Conservation (phyloP, 1,140 invertebrate species). For the Drosophila kanapiae region DNA sequence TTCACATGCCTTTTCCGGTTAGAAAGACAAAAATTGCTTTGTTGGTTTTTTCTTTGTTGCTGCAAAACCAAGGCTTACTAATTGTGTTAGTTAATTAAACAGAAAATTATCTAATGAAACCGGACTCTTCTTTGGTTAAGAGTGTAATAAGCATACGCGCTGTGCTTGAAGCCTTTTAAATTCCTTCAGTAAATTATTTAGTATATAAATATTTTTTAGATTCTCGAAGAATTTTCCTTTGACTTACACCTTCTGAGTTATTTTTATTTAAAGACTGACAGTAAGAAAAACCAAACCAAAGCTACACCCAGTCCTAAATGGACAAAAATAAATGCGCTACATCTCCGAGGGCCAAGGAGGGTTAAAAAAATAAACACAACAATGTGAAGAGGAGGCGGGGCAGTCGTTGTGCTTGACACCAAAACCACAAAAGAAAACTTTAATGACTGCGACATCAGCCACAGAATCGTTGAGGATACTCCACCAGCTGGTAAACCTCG, state of each 20-base stretch:
- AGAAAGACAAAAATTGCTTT: not conserved
- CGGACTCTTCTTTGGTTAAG: not conserved
- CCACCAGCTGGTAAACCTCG: constrained; percentile 30
- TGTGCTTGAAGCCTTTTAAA: no score
- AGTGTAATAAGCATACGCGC: no score
- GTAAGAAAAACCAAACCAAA: constrained; percentile 3
- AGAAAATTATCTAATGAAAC: constrained; percentile 32
- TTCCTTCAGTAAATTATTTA: not conserved
- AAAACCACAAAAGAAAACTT: constrained; percentile 49
- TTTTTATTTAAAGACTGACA: not conserved
- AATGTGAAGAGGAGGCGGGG: constrained; percentile 21
- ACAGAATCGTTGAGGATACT: constrained; percentile 21
- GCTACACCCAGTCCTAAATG: not conserved
- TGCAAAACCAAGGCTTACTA: constrained; percentile 7
- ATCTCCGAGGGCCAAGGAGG: constrained; percentile 12
- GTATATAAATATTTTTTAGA: no score
- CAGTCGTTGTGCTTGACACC: constrained; percentile 49
- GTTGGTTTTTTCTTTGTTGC: not conserved
- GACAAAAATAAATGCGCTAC: constrained; percentile 42
- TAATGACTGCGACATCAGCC: constrained; percentile 48
- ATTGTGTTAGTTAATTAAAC: constrained; percentile 30
- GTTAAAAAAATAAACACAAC: constrained; percentile 23
- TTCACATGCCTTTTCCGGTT: constrained; percentile 11
- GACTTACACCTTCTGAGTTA: not conserved
- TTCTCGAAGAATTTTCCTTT: not conserved